A percentile compares a stretch with the other conserved stretches of the same genome.
phyloP scores from a whole-genome alignment of 2,888 invertebrate genomes.

The Noctua janthina region DNA sequence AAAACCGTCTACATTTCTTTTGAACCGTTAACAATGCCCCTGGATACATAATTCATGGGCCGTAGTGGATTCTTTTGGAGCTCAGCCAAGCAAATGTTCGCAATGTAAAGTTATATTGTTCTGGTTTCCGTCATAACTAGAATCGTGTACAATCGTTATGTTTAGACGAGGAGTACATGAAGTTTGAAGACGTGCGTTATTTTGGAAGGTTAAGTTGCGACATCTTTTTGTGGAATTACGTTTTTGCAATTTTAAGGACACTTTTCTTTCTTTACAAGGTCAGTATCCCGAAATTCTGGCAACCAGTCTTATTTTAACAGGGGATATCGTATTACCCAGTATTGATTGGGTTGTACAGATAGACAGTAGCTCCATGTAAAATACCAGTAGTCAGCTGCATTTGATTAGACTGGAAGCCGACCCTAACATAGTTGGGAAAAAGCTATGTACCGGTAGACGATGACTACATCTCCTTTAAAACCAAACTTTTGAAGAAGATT shows the following conservation, averaged over 20 bases:
- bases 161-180: slow-evolving; percentile 39
- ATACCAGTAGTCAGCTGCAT: too few species aligned
- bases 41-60: slow-evolving; percentile 64
- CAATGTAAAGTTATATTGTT: slow-evolving; percentile 58
- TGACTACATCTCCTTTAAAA: too few species aligned
- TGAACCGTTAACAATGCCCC: slow-evolving; percentile 53
- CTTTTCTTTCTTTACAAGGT: background rate
- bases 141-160: slow-evolving; percentile 41
- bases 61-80: slow-evolving; percentile 60
- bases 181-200: slow-evolving; percentile 13
- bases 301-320: too few species aligned
- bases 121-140: slow-evolving; percentile 62
- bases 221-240: background rate
- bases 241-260: background rate
- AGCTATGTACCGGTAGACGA: too few species aligned
- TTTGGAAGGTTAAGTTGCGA: slow-evolving; percentile 3
- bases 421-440: too few species aligned
- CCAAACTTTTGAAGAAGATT: background rate
- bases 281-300: too few species aligned
- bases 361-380: too few species aligned
- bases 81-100: slow-evolving; percentile 59
- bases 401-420: too few species aligned
- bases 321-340: too few species aligned
- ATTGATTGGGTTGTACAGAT: too few species aligned
- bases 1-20: slow-evolving; percentile 38